phyloP scores from a whole-genome alignment of 1,140 invertebrate genomes.

The Pseudomyrmex dendroicus region DNA sequence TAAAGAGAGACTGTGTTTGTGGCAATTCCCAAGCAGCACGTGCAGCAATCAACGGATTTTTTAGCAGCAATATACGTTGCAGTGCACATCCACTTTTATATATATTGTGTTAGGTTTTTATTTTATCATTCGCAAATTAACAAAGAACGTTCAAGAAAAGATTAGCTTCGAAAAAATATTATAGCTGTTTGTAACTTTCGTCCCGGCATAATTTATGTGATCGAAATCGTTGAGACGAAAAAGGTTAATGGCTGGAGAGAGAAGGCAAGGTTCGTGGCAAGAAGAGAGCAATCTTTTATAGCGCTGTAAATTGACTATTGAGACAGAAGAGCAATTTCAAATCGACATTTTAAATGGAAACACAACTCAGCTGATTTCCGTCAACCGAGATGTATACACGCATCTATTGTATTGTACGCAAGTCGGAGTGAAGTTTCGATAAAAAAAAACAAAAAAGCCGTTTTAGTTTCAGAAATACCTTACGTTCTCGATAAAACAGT shows the following conservation, averaged over 20 bases:
- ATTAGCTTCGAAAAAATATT: neutral
- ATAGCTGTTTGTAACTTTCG: constrained; percentile 12
- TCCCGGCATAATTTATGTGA: constrained; percentile 54
- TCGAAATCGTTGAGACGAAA: constrained; percentile 30
- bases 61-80: neutral
- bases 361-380: neutral
- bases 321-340: constrained; percentile 14
- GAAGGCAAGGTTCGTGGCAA: constrained; percentile 2
- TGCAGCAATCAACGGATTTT: no score
- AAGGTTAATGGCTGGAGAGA: constrained; percentile 38
- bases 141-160: neutral
- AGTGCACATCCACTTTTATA: neutral
- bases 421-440: no score
- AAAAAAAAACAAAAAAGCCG: neutral
- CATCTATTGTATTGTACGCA: no score
- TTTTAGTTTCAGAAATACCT: neutral
- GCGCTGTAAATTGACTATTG: constrained; percentile 13
- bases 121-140: constrained; percentile 18
- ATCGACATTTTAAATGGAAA: neutral
- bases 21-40: no score
- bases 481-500: neutral
- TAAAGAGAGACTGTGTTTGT: no score
- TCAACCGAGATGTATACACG: neutral
- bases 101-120: neutral
- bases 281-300: constrained; percentile 30